Conservation (phyloP, 1,140 invertebrate genomes). For the Branchinecta lynchi region DNA sequence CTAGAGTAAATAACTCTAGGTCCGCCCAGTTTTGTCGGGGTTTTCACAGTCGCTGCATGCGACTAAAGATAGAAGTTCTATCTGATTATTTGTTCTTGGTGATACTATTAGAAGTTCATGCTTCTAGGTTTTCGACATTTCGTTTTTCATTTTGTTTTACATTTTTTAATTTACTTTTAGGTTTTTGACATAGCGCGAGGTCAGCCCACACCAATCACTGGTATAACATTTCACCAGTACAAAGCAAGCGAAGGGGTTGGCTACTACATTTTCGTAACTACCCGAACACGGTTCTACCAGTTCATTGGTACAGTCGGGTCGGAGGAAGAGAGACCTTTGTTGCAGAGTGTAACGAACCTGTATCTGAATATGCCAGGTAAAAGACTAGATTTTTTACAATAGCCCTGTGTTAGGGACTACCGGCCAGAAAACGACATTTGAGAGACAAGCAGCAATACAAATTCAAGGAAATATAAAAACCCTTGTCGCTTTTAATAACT, state of each 20-base stretch:
- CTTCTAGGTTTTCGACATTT: background rate
- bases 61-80: too few species aligned
- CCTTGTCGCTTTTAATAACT: too few species aligned
- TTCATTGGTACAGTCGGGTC: background rate
- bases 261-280: background rate
- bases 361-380: constrained; percentile 3
- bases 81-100: too few species aligned
- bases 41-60: too few species aligned
- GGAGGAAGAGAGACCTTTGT: background rate
- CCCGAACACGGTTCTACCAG: background rate
- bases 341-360: background rate
- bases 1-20: too few species aligned
- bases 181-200: background rate
- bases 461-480: too few species aligned
- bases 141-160: background rate
- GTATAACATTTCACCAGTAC: background rate
- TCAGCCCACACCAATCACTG: background rate
- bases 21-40: too few species aligned
- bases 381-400: too few species aligned
- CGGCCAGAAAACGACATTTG: too few species aligned
- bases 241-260: background rate
- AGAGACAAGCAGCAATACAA: too few species aligned
- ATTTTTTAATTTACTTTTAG: background rate
- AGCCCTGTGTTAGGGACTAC: too few species aligned
- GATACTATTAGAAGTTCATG: too few species aligned